These are phyloP conservation scores for Brachylomia viminalis DNA, from an alignment of 2,888 invertebrate genomes.

Conservation along the genomic window DNA sequence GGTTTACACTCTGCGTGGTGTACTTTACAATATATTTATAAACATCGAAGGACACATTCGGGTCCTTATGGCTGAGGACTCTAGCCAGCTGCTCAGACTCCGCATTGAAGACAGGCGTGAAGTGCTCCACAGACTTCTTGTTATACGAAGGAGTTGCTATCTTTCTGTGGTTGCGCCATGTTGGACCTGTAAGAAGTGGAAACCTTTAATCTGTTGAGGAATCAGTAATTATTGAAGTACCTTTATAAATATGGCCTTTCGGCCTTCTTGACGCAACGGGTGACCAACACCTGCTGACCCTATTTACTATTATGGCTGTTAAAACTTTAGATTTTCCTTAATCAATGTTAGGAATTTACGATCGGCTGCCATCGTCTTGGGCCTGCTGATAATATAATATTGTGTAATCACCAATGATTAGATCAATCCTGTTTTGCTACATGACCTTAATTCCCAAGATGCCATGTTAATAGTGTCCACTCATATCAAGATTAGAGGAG, in stretches of 20 bases:
- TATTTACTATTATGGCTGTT: not conserved
- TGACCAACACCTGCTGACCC: not conserved
- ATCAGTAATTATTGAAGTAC: not conserved
- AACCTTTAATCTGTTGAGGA: slow-evolving; percentile 13
- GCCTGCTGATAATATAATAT: not conserved
- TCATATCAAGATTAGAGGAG: not conserved
- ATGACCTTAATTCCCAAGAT: not conserved
- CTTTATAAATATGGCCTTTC: not conserved
- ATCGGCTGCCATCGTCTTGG: not conserved
- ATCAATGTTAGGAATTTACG: not conserved
- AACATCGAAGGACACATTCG: slow-evolving; percentile 71
- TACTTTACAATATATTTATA: slow-evolving; percentile 77
- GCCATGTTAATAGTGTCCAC: not conserved
- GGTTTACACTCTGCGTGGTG: slow-evolving; percentile 83
- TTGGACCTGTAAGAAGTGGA: slow-evolving; percentile 71
- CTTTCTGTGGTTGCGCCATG: slow-evolving; percentile 82
- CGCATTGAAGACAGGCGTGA: slow-evolving; percentile 74
- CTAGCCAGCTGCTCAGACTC: slow-evolving; percentile 74
- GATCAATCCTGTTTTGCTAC: not conserved
- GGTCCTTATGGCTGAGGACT: slow-evolving; percentile 69
- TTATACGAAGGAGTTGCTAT: slow-evolving; percentile 83
- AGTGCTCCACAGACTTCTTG: slow-evolving; percentile 78
- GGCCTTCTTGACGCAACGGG: not conserved
- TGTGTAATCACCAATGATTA: not conserved
- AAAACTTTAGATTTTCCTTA: not conserved